Base-by-base conservation (phyloP, 2,888 invertebrate genomes). In the Eupsilia transversa region DNA sequence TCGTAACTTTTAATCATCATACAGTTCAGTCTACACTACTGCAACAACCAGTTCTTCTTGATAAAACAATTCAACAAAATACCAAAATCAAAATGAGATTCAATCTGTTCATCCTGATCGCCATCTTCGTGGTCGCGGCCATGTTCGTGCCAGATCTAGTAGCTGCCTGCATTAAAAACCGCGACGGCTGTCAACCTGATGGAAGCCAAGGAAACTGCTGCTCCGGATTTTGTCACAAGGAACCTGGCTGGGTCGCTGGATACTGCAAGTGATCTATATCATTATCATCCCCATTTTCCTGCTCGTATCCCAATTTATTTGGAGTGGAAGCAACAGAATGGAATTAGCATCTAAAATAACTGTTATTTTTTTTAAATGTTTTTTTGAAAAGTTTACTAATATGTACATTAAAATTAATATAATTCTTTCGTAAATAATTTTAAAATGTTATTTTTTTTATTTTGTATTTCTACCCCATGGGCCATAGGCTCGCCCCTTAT, bases 171-270 rank as follows among this genome's bases (percentile, higher is more conserved):
- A 65, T 65, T 2, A 33, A 33, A 1, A 17, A 59, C 33, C 33
- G 65, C 1, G 59, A 65, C 2, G 65, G 65, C 0, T 65, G 65
- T 1, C 65, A 65, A 33, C 65, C 65, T 0, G 65, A 65, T 65
- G 65, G 65, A 2, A 65, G 65, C 33, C 65, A 65, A 65, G 65
- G 65, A 12, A 65, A 65, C 65, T 65, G 65, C 65, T 65, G 65
- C 33, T 65, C 65, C 33, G 65, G 65, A 59, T 65, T n/a, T 12
- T 65, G 65, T n/a, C 59, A 65, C 65, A 65, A 65, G 65, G 10
- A 59, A 17, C 59, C 65, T 59, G 65, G 65, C 1, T 65, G 65
- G 65, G 65, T 59, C 10, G 65, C 65, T 59, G 65, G 65, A n/a
- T 65, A 65, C n/a, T 65, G 59, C 65, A 59, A 59, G 59, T 65